A percentile compares a stretch with the other conserved stretches of the same genome.
phyloP scores from a whole-genome alignment of 2,113 vertebrate species.

The Macquaria australasica region DNA sequence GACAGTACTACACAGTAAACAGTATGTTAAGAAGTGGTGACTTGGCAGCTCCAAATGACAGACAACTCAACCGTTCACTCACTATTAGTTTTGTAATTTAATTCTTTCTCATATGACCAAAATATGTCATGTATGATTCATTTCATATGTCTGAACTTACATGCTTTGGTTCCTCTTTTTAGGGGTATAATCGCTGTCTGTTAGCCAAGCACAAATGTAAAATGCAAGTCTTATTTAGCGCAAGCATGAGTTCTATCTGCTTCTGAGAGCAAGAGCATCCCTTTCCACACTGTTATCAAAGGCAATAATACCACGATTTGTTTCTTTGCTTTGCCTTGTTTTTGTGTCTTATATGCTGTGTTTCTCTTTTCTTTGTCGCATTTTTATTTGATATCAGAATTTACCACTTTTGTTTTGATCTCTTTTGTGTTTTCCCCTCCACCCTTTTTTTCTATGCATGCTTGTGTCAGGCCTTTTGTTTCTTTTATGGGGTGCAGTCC shows the following conservation, averaged over 20 bases:
- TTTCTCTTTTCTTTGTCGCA: background rate
- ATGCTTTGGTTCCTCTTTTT: background rate
- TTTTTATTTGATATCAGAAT: background rate
- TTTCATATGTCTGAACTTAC: background rate
- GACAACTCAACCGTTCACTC: background rate
- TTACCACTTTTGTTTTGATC: background rate
- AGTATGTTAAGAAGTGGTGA: background rate
- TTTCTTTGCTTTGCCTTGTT: background rate
- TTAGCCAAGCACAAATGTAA: background rate
- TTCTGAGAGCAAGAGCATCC: background rate
- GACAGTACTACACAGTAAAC: slow-evolving; percentile 7
- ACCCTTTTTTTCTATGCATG: slow-evolving; percentile 83
- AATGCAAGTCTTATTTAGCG: background rate
- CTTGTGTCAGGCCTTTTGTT: slow-evolving; percentile 93
- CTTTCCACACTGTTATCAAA: background rate
- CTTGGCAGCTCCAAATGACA: background rate
- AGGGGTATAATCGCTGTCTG: background rate
- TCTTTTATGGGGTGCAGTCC: slow-evolving; percentile 92
- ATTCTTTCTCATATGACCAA: background rate
- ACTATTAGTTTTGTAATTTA: background rate
- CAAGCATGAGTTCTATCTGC: background rate
- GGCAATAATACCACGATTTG: background rate
- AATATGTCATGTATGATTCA: background rate
- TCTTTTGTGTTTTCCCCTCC: slow-evolving; percentile 46
- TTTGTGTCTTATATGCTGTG: background rate